These are phyloP conservation scores for Asbolus verrucosus DNA, from an alignment of 1,140 invertebrate species.

Conservation along the genomic window DNA sequence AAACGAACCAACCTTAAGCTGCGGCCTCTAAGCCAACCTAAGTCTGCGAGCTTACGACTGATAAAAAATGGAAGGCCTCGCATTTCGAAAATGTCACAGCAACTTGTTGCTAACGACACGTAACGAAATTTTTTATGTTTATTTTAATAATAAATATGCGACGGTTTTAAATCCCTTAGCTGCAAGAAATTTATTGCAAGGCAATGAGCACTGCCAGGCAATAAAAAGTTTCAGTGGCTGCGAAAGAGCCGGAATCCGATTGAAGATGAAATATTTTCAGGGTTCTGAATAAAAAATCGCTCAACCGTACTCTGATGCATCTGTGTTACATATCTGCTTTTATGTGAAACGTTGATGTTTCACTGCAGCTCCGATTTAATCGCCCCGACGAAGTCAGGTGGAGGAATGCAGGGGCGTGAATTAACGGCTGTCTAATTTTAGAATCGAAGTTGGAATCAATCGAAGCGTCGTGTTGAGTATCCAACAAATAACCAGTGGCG, in stretches of 20 bases:
- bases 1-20: too few relatives aligned
- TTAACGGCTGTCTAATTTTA: too few relatives aligned
- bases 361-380: too few relatives aligned
- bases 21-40: too few relatives aligned
- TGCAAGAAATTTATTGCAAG: slow-evolving; percentile 15
- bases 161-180: not conserved
- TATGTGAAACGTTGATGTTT: too few relatives aligned
- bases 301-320: slow-evolving; percentile 1
- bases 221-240: slow-evolving; percentile 21
- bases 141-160: slow-evolving; percentile 2
- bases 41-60: too few relatives aligned
- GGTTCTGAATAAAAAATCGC: slow-evolving; percentile 26
- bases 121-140: slow-evolving; percentile 6
- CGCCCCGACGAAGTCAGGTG: too few relatives aligned
- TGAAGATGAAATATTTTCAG: slow-evolving; percentile 14
- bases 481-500: too few relatives aligned
- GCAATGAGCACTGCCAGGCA: slow-evolving; percentile 1
- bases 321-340: too few relatives aligned
- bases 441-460: too few relatives aligned
- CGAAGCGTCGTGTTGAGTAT: too few relatives aligned
- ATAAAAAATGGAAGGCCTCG: slow-evolving; percentile 14
- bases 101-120: slow-evolving; percentile 31
- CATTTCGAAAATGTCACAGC: slow-evolving; percentile 32
- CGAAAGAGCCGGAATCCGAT: slow-evolving; percentile 3
- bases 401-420: too few relatives aligned